Percentiles rank a stretch among this genome's conserved stretches.
Evolutionary conservation across 2,113 vertebrate genomes (phyloP).

Genomic region (Daboia siamensis): DNA sequence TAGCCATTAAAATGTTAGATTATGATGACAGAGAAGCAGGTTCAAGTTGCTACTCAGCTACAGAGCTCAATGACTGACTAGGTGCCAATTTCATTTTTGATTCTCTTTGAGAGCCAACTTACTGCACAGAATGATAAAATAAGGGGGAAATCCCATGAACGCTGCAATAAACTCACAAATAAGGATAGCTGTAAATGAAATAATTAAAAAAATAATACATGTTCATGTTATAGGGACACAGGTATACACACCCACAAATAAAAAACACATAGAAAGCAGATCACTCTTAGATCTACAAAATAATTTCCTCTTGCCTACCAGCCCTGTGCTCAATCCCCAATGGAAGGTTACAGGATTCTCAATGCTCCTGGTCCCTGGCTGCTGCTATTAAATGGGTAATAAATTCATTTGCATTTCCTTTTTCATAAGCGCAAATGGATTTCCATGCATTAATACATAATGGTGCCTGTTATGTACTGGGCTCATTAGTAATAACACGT

Average conservation of each 20-base stretch:
- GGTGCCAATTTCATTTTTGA: not conserved
- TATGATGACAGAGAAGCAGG: not conserved
- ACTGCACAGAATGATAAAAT: not conserved
- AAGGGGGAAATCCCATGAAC: no score
- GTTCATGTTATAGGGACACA: not conserved
- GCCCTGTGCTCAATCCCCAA: not conserved
- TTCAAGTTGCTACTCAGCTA: not conserved
- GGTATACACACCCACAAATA: not conserved
- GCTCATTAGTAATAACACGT: no score
- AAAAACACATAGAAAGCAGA: not conserved
- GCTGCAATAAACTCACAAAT: not conserved
- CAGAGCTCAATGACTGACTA: not conserved
- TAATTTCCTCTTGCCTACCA: not conserved
- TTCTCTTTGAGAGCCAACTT: not conserved
- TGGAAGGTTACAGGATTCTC: not conserved
- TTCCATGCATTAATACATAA: not conserved
- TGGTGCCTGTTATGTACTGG: no score
- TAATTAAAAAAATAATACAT: not conserved
- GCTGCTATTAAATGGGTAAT: not conserved
- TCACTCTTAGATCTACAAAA: not conserved
- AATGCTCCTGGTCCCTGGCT: not conserved
- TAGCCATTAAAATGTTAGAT: not conserved
- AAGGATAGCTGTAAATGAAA: not conserved
- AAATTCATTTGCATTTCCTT: not conserved
- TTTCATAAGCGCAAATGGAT: constrained; percentile 18